Evolutionary conservation across 2,888 invertebrate genomes (phyloP), one percentile per base, ranked within the genome.

Genomic region (Apodemia duryi): DNA sequence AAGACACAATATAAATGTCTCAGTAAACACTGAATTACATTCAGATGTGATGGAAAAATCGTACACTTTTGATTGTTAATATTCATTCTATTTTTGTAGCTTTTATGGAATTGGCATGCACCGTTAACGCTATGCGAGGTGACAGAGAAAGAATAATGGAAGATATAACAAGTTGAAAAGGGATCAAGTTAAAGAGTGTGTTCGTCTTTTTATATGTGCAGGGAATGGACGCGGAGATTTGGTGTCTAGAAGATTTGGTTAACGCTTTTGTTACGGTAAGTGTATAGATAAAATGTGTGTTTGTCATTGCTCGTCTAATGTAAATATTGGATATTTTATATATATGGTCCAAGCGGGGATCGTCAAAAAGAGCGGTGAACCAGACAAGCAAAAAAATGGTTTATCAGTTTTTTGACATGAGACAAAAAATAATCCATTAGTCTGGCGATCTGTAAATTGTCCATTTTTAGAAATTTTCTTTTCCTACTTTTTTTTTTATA

Each of bases 181-280:
- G 73, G 74, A 78, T 78, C 78, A 77, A 83, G 82, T 57, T 73
- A 84, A 71, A 88, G 92, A 90, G 92, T 92, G 92, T 92, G 92
- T 87, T 87, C 83, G 90, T 88, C 89, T 88, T 83, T 86, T 91
- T 91, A 92, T 91, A 86, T 91, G 91, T 91, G 91, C 91, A 91
- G 92, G 92, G 87, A 83, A 82, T 83, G 77, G 78, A 74, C 41
- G 29, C 73, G 75, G 77, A 78, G 77, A 70, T 73, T 75, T 75
- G 76, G 71, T 74, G 77, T 66, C 72, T 69, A 66, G 78, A 73
- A 71, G 74, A 72, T 72, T 68, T 72, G 72, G 72, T 72, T 71
- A 70, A 75, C 75, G 68, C 72, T 71, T 69, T 73, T 62, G 63
- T 64, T 54, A 74, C 73, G 82, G 84, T 84, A 78, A 84, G 84